Evolutionary conservation across 2,888 invertebrate genomes (phyloP).

Genomic region (Gnatocerus cornutus): DNA sequence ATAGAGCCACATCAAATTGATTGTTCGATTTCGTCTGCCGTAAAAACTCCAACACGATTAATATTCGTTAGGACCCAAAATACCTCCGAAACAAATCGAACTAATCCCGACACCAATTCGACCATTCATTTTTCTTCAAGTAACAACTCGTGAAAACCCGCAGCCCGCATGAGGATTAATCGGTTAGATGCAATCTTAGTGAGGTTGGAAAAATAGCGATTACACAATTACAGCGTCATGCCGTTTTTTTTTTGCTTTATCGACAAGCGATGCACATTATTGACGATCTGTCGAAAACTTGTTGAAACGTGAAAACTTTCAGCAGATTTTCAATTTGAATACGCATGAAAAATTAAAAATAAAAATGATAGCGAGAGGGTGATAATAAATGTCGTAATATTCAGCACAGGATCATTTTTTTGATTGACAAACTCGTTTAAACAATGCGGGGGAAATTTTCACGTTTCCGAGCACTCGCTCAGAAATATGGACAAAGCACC

Average conservation of each 20-base stretch:
- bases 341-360: conserved; percentile 21
- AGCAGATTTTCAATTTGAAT: conserved; percentile 5
- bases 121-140: conserved; percentile 37
- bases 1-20: conserved; percentile 60
- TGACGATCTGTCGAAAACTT: conserved; percentile 7
- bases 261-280: not conserved
- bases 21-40: conserved; percentile 59
- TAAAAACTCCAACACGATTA: conserved; percentile 61
- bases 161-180: conserved; percentile 35
- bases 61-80: conserved; percentile 57
- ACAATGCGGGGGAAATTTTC: too few relatives aligned
- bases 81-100: conserved; percentile 32
- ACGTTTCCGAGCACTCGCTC: not conserved
- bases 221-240: not conserved
- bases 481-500: not conserved
- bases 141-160: conserved; percentile 28
- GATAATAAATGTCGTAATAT: too few relatives aligned
- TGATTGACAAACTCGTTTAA: too few relatives aligned
- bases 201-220: too few relatives aligned
- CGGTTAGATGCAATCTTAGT: conserved; percentile 15
- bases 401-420: not conserved
- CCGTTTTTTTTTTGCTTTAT: not conserved
- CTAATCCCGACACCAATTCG: conserved; percentile 37
- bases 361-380: not conserved
- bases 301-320: conserved; percentile 16